Conservation (phyloP, 2,113 vertebrate genomes). For the Trichomycterus rosablanca region DNA sequence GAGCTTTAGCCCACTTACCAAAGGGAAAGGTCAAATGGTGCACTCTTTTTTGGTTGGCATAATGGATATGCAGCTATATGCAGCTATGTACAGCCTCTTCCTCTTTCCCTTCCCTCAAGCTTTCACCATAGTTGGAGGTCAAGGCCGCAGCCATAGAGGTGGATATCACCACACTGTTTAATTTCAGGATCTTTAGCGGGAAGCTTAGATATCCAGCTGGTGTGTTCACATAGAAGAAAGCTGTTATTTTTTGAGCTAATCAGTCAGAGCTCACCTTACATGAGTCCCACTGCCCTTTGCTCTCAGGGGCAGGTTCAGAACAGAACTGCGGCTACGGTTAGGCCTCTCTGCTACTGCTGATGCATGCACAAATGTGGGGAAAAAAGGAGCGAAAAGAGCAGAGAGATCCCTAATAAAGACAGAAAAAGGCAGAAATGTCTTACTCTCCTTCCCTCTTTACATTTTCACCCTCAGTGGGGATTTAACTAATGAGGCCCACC, state of each 20-base stretch:
- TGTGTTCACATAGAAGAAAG: neutral
- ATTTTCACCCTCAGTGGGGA: constrained; percentile 71
- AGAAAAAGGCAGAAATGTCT: constrained; percentile 64
- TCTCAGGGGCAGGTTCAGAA: constrained; percentile 52
- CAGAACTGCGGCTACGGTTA: constrained; percentile 42
- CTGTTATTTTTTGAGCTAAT: constrained; percentile 28
- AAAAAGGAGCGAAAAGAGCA: constrained; percentile 20
- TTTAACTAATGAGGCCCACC: constrained; percentile 77
- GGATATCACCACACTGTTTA: constrained; percentile 4
- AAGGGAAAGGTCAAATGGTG: constrained; percentile 63
- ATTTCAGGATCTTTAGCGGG: neutral
- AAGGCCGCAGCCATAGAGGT: constrained; percentile 1
- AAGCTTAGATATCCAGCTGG: constrained; percentile 22
- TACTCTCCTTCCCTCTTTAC: constrained; percentile 63
- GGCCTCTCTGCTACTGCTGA: constrained; percentile 65
- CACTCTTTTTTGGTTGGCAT: constrained; percentile 40
- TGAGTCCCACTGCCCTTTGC: constrained; percentile 40
- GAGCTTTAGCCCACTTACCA: constrained; percentile 65
- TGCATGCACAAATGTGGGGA: constrained; percentile 63
- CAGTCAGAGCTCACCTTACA: constrained; percentile 38
- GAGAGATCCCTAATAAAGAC: constrained; percentile 55
- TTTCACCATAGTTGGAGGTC: constrained; percentile 22
- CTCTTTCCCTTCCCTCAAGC: constrained; percentile 11
- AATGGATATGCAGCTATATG: constrained; percentile 42
- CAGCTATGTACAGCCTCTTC: constrained; percentile 41